Conservation (phyloP, 2,888 invertebrate genomes). For the Rhagophthalmus giganteus region DNA sequence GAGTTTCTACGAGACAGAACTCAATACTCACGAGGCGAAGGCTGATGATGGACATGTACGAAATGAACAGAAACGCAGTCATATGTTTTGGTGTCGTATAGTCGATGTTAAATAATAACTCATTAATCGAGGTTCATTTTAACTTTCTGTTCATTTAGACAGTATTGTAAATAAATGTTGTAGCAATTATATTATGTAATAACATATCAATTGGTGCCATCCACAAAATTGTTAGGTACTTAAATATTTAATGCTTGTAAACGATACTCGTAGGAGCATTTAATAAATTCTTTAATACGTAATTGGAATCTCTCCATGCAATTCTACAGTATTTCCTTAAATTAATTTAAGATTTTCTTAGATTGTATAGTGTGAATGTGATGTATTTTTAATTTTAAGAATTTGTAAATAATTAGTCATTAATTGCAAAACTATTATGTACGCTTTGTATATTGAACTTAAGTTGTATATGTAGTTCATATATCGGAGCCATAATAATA, state of each 20-base stretch:
- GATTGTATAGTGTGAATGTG: constrained; percentile 46
- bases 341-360: constrained; percentile 42
- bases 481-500: constrained; percentile 20
- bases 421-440: constrained; percentile 23
- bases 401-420: constrained; percentile 33
- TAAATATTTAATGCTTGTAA: constrained; percentile 31
- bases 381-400: constrained; percentile 30
- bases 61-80: constrained; percentile 19
- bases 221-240: constrained; percentile 33
- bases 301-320: constrained; percentile 38
- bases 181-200: constrained; percentile 15
- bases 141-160: constrained; percentile 11
- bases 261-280: constrained; percentile 36
- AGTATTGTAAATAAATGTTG: constrained; percentile 14
- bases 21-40: constrained; percentile 55
- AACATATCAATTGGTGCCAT: constrained; percentile 40
- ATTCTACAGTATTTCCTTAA: constrained; percentile 53
- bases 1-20: constrained; percentile 42
- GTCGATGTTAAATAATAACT: too few species aligned
- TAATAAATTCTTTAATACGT: constrained; percentile 32
- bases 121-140: too few species aligned
- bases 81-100: too few species aligned
- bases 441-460: constrained; percentile 25
- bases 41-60: constrained; percentile 42
- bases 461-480: constrained; percentile 22